Percentiles rank a stretch among this genome's conserved stretches.
phyloP scores from a whole-genome alignment of 2,113 vertebrate genomes.

The Oncorhynchus tshawytscha region DNA sequence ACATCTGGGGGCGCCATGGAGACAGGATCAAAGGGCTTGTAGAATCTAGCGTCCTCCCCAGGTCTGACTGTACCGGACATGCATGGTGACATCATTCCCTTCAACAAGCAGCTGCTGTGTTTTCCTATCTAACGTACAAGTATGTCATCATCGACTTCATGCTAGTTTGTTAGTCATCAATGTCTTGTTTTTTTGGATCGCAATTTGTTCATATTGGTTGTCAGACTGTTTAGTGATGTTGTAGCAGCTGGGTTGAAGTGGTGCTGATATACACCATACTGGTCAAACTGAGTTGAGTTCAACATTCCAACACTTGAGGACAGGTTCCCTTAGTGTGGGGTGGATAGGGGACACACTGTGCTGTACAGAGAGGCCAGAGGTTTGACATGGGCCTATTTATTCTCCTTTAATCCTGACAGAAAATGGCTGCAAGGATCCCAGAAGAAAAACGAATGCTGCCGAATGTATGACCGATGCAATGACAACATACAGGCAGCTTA shows the following conservation, averaged over 20 bases:
- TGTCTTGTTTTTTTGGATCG: constrained; percentile 22
- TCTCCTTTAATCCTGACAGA: too few relatives aligned
- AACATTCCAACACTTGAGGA: neutral
- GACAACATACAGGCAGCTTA: too few relatives aligned
- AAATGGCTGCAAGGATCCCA: too few relatives aligned
- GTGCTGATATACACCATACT: neutral
- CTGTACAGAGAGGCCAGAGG: too few relatives aligned
- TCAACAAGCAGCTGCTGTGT: constrained; percentile 16
- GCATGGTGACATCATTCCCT: constrained; percentile 29
- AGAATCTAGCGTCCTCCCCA: constrained; percentile 51
- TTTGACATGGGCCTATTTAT: too few relatives aligned
- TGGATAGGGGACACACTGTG: neutral
- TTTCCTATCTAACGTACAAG: constrained; percentile 28
- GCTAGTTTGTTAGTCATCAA: constrained; percentile 52
- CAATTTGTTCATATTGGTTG: constrained; percentile 45
- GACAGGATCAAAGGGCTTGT: constrained; percentile 54
- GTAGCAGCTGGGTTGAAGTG: constrained; percentile 24
- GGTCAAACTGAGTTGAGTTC: neutral
- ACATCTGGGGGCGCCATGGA: constrained; percentile 65
- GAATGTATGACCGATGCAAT: too few relatives aligned
- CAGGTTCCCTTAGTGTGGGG: neutral
- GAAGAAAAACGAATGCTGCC: too few relatives aligned
- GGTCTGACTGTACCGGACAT: constrained; percentile 53
- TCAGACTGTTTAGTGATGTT: constrained; percentile 18
- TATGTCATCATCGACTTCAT: constrained; percentile 38